Percentiles rank a stretch among this genome's conserved stretches.
Conservation (phyloP, 2,113 vertebrate species). For the Semicossyphus pulcher region DNA sequence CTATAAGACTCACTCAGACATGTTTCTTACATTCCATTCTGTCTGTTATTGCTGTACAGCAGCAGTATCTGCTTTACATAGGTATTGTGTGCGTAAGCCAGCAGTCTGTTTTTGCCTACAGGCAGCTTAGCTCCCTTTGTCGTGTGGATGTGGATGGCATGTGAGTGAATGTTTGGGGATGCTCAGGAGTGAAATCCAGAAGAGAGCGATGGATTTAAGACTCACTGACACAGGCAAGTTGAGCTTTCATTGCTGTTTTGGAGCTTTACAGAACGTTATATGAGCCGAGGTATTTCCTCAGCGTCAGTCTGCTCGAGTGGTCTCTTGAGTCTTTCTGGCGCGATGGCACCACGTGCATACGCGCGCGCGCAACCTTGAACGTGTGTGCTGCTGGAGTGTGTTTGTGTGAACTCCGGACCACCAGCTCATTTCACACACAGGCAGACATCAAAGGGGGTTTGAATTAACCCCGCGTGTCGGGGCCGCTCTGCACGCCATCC, state of each 20-base stretch:
- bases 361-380: not conserved
- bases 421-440: slow-evolving; percentile 83
- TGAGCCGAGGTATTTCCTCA: slow-evolving; percentile 19
- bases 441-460: slow-evolving; percentile 82
- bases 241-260: slow-evolving; percentile 32
- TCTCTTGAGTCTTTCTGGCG: slow-evolving; percentile 14
- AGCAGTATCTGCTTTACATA: slow-evolving; percentile 61
- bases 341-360: slow-evolving; percentile 20
- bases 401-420: slow-evolving; percentile 74
- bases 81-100: slow-evolving; percentile 64
- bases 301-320: slow-evolving; percentile 17
- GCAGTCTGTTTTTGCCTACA: slow-evolving; percentile 60
- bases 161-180: slow-evolving; percentile 59
- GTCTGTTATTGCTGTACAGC: slow-evolving; percentile 32
- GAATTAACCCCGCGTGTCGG: slow-evolving; percentile 82
- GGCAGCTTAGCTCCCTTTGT: slow-evolving; percentile 75
- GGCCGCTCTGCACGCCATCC: slow-evolving; percentile 74
- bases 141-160: slow-evolving; percentile 60
- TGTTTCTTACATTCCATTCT: slow-evolving; percentile 12
- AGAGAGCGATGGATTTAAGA: slow-evolving; percentile 54
- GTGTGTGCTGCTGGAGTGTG: slow-evolving; percentile 28
- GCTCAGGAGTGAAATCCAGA: slow-evolving; percentile 64
- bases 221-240: slow-evolving; percentile 39
- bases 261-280: slow-evolving; percentile 2
- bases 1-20: slow-evolving; percentile 2